phyloP scores from a whole-genome alignment of 2,888 invertebrate genomes.

The Lasioglossum marginatum region DNA sequence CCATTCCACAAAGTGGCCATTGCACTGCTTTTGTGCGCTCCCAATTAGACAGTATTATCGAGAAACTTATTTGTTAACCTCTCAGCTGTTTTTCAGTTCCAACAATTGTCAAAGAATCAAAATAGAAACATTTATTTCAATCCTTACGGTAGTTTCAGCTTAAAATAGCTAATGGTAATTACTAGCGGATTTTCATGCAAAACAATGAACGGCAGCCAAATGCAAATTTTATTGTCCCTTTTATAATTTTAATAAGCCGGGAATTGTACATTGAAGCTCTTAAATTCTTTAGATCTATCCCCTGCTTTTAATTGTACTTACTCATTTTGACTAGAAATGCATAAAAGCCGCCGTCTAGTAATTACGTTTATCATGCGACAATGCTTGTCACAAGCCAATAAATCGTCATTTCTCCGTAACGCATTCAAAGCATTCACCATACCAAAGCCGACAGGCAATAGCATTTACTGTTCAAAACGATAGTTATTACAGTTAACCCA shows the following conservation, averaged over 20 bases:
- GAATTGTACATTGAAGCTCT: too few relatives aligned
- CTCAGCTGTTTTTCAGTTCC: background rate
- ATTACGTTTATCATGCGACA: background rate
- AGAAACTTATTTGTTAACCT: background rate
- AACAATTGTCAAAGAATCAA: background rate
- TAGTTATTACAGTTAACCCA: background rate
- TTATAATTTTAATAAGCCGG: background rate
- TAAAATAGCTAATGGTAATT: too few relatives aligned
- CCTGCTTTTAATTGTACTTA: background rate
- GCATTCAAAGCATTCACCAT: too few relatives aligned
- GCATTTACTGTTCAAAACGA: background rate
- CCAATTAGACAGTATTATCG: background rate
- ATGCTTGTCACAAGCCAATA: background rate
- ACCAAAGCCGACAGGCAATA: background rate
- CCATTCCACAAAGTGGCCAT: background rate
- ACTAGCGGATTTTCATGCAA: too few relatives aligned
- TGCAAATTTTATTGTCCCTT: background rate
- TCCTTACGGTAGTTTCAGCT: too few relatives aligned
- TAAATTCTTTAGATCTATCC: background rate
- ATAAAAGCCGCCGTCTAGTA: background rate
- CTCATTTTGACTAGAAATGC: background rate
- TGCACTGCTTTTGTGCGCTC: background rate
- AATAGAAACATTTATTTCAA: too few relatives aligned
- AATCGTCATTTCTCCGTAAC: background rate
- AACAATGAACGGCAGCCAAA: too few relatives aligned